These are phyloP conservation scores for Drosophila flavopinicola DNA, from an alignment of 2,888 invertebrate genomes.

Conservation along the genomic window DNA sequence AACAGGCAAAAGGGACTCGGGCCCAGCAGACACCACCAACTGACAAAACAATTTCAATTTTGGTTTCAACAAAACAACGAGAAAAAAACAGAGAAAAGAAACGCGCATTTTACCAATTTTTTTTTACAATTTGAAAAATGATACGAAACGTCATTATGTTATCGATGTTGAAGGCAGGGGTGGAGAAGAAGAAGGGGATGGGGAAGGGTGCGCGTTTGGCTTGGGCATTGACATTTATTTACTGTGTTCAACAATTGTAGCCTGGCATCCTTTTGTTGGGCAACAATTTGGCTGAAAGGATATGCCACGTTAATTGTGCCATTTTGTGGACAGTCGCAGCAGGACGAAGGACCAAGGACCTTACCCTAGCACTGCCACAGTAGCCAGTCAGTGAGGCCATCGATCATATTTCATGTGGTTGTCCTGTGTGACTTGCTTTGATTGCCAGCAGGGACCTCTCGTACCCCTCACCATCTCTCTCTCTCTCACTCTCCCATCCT, in stretches of 20 bases:
- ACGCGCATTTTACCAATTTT: conserved; percentile 36
- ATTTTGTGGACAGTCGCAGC: conserved; percentile 79
- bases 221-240: conserved; percentile 78
- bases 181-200: neutral
- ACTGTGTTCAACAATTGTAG: conserved; percentile 77
- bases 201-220: conserved; percentile 6
- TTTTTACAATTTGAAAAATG: conserved; percentile 78
- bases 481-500: conserved; percentile 4
- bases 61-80: conserved; percentile 53
- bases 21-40: conserved; percentile 70
- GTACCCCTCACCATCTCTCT: conserved; percentile 14
- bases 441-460: conserved; percentile 64
- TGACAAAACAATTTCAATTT: conserved; percentile 81
- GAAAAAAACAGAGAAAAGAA: conserved; percentile 38
- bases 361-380: conserved; percentile 30
- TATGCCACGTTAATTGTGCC: conserved; percentile 81
- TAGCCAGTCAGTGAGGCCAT: conserved; percentile 59
- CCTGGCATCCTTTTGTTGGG: conserved; percentile 76
- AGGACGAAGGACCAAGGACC: conserved; percentile 34
- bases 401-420: conserved; percentile 77
- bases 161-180: conserved; percentile 48
- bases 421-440: conserved; percentile 67
- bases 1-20: conserved; percentile 32
- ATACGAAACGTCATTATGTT: conserved; percentile 82
- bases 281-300: conserved; percentile 77